Evolutionary conservation across 2,888 invertebrate genomes (phyloP).

Genomic region (Cheilosia grossa): DNA sequence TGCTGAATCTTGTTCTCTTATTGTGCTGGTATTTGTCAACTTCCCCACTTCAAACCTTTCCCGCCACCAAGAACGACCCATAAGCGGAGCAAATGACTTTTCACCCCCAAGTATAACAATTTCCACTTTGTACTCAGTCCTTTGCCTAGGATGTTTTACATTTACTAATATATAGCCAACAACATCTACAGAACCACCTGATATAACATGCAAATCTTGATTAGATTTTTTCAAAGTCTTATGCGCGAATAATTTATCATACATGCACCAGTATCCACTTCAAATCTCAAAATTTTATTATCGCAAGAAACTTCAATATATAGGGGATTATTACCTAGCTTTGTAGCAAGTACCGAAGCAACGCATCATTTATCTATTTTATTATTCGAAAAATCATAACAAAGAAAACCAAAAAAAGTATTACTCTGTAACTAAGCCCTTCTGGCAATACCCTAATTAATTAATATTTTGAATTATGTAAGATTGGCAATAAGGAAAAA

Average conservation of each 20-base stretch:
- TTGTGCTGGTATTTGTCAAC: background rate
- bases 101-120: background rate
- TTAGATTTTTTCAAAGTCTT: background rate
- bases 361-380: no score
- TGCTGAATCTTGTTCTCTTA: background rate
- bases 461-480: no score
- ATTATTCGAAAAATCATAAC: no score
- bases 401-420: no score
- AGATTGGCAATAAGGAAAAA: no score
- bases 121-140: background rate
- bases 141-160: background rate
- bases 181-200: conserved; percentile 5
- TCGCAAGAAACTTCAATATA: conserved; percentile 23
- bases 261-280: conserved; percentile 18
- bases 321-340: conserved; percentile 2
- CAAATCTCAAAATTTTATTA: background rate
- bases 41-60: background rate
- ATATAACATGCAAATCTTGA: conserved; percentile 21
- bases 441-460: no score
- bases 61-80: conserved; percentile 17
- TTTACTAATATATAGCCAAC: conserved; percentile 2
- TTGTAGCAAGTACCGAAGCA: no score
- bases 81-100: background rate
- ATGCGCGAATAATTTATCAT: background rate
- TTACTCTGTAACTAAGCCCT: no score